phyloP scores from a whole-genome alignment of 2,113 vertebrate genomes.

The Nannobrachium achirus region DNA sequence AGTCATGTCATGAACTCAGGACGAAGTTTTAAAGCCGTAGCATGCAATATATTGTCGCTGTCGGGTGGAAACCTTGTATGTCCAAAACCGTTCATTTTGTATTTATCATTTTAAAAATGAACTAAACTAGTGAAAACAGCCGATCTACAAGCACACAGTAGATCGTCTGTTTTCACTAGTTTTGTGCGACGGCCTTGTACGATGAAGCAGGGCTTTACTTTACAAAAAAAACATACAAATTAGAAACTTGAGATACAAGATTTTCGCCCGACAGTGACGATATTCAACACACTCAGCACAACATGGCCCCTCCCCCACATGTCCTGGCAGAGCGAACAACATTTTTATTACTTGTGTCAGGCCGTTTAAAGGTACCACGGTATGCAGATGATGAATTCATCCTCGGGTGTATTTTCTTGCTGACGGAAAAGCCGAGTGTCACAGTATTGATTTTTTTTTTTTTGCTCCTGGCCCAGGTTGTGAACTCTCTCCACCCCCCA shows the following conservation, averaged over 20 bases:
- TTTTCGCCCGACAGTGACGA: too few species aligned
- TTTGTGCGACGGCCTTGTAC: too few species aligned
- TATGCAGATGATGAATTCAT: constrained; percentile 76
- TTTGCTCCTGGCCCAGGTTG: constrained; percentile 45
- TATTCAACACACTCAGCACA: constrained; percentile 73
- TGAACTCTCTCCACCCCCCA: constrained; percentile 30
- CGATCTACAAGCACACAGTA: too few species aligned
- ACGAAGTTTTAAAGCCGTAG: constrained; percentile 58
- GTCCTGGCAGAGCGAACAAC: constrained; percentile 65
- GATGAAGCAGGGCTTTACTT: too few species aligned
- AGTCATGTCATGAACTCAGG: constrained; percentile 58
- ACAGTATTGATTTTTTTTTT: constrained; percentile 56
- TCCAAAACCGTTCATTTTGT: too few species aligned
- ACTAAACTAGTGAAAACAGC: too few species aligned
- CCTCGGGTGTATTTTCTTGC: constrained; percentile 70
- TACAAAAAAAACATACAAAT: too few species aligned
- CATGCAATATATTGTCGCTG: too few species aligned
- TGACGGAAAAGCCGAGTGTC: constrained; percentile 74
- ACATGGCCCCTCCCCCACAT: constrained; percentile 50
- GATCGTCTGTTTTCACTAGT: too few species aligned
- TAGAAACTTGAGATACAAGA: too few species aligned
- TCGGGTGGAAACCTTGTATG: too few species aligned
- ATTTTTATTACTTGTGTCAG: constrained; percentile 77
- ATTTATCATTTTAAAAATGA: too few species aligned
- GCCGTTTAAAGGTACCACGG: constrained; percentile 62